These are phyloP conservation scores for Euclidia mi DNA, from an alignment of 2,888 invertebrate species.

Conservation along the genomic window DNA sequence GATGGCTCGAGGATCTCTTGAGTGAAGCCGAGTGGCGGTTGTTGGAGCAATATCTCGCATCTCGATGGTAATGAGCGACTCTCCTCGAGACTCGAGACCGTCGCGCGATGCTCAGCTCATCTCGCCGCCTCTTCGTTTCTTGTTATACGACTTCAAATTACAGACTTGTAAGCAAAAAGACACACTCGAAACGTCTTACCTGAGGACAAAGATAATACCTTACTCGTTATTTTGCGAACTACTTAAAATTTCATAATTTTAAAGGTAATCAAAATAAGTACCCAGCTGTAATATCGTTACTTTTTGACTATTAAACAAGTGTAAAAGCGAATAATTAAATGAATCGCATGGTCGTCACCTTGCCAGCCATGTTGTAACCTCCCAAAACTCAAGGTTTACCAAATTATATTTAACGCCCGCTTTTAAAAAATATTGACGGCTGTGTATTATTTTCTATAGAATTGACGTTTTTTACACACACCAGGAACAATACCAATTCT, in stretches of 20 bases:
- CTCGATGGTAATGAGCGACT: slow-evolving; percentile 37
- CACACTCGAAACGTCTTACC: no score
- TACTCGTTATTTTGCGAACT: no score
- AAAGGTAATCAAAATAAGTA: no score
- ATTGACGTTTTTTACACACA: slow-evolving; percentile 11
- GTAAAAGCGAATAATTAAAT: slow-evolving; percentile 4
- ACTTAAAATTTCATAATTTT: no score
- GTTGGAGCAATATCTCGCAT: slow-evolving; percentile 37
- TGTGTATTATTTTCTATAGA: slow-evolving; percentile 6
- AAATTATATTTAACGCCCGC: slow-evolving; percentile 8
- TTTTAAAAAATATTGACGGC: slow-evolving; percentile 6
- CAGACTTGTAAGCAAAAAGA: background rate
- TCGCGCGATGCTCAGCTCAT: background rate
- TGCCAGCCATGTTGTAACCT: slow-evolving; percentile 14
- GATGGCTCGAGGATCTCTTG: slow-evolving; percentile 3
- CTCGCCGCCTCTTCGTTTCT: background rate
- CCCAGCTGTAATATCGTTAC: no score
- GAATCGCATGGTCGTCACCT: slow-evolving; percentile 10
- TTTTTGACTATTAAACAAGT: no score
- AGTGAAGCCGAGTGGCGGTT: slow-evolving; percentile 23
- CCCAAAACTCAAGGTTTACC: slow-evolving; percentile 23
- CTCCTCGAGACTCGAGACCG: slow-evolving; percentile 2
- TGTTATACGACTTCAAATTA: background rate
- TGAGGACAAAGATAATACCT: no score
- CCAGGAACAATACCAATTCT: slow-evolving; percentile 10